These are phyloP conservation scores for Sorex fumeus DNA, from an alignment of 2,113 vertebrate genomes.

Conservation along the genomic window DNA sequence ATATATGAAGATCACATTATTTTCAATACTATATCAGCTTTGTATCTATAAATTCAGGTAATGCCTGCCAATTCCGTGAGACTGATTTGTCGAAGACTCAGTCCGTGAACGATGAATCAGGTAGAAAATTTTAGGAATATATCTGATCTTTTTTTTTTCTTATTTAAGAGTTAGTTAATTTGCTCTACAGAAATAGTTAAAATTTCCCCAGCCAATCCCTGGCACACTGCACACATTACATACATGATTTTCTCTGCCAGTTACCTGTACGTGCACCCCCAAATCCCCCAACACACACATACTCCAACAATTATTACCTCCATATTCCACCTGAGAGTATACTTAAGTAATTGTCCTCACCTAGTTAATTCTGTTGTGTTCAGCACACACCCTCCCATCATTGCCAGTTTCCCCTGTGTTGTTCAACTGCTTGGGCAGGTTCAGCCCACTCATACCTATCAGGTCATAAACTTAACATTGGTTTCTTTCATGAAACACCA, in stretches of 20 bases:
- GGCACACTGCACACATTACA: no score
- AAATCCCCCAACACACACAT: no score
- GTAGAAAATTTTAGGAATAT: not conserved
- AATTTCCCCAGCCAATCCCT: no score
- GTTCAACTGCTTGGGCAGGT: not conserved
- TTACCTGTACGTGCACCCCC: no score
- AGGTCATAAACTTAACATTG: slow-evolving; percentile 56
- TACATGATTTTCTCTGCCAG: no score
- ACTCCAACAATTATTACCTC: slow-evolving; percentile 1
- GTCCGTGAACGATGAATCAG: not conserved
- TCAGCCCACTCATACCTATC: slow-evolving; percentile 35
- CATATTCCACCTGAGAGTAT: not conserved
- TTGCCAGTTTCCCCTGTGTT: not conserved
- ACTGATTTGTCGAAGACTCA: not conserved
- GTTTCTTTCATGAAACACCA: slow-evolving; percentile 63
- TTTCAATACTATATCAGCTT: slow-evolving; percentile 14
- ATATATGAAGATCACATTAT: not conserved
- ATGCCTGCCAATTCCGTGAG: not conserved
- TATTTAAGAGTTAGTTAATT: slow-evolving; percentile 20
- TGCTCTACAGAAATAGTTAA: slow-evolving; percentile 25
- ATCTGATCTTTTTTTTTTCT: not conserved
- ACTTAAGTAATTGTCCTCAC: not conserved
- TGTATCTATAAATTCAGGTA: not conserved
- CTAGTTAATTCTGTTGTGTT: not conserved
- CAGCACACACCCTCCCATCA: not conserved